Evolutionary conservation across 2,888 invertebrate species (phyloP).

Genomic region (Habroteleia sp.): DNA sequence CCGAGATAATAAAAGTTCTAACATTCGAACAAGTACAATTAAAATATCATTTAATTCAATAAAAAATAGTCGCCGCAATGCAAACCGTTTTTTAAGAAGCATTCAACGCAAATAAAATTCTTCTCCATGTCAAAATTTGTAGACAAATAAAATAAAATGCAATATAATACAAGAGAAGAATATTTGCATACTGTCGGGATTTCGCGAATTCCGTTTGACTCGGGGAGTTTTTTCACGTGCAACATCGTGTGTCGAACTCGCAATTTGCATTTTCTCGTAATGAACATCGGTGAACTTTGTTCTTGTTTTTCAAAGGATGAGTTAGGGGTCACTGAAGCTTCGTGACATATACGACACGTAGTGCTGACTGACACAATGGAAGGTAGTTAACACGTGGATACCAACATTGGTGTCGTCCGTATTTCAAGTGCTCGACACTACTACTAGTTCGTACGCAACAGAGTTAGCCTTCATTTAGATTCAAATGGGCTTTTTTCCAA

Average conservation of each 20-base stretch:
- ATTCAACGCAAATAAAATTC: no score
- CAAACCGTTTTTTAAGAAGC: no score
- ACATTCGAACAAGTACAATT: no score
- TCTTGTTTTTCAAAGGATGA: constrained; percentile 52
- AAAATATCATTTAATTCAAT: no score
- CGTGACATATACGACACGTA: constrained; percentile 39
- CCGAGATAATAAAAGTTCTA: no score
- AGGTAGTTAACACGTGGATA: constrained; percentile 66
- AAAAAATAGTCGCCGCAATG: no score
- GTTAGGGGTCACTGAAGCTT: constrained; percentile 43
- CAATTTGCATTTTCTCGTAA: constrained; percentile 48
- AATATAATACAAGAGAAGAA: constrained; percentile 7
- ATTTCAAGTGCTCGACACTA: constrained; percentile 33
- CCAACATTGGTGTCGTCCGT: constrained; percentile 33
- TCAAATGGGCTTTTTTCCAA: constrained; percentile 58
- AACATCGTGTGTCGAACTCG: constrained; percentile 19
- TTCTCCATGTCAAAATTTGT: no score
- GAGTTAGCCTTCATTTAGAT: constrained; percentile 60
- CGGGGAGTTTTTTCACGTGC: constrained; percentile 10
- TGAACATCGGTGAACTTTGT: constrained; percentile 48
- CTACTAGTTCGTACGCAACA: constrained; percentile 31
- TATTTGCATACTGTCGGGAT: constrained; percentile 10
- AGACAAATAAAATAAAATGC: no score
- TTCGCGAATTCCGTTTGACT: constrained; percentile 21
- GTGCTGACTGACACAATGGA: constrained; percentile 61